A percentile compares a stretch with the other conserved stretches of the same genome.
Evolutionary conservation across 1,140 invertebrate genomes (phyloP).

Genomic region (Eufriesea mexicana): DNA sequence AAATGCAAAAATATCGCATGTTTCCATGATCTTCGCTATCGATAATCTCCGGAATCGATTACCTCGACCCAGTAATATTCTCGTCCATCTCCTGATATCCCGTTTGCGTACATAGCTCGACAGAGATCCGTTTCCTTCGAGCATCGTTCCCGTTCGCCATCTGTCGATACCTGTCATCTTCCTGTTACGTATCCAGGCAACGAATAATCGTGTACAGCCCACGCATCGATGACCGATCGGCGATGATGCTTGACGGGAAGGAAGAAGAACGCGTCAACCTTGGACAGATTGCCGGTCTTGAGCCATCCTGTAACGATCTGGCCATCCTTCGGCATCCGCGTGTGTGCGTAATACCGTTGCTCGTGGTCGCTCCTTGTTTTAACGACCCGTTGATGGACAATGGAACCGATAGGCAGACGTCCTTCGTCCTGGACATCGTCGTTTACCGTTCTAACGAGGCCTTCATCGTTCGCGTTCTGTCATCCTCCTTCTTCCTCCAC

Average conservation of each 20-base stretch:
- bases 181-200: not conserved
- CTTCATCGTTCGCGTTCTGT: slow-evolving; percentile 42
- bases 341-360: slow-evolving; percentile 60
- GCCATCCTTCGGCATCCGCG: slow-evolving; percentile 24
- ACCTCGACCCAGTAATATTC: not conserved
- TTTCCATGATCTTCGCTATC: no score
- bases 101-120: no score
- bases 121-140: not conserved
- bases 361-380: slow-evolving; percentile 28
- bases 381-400: slow-evolving; percentile 17
- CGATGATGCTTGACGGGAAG: not conserved
- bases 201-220: not conserved
- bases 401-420: slow-evolving; percentile 46
- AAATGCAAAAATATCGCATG: no score
- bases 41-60: no score
- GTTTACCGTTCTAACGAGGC: slow-evolving; percentile 59
- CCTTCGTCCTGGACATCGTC: slow-evolving; percentile 55
- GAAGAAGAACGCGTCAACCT: slow-evolving; percentile 3
- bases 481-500: slow-evolving; percentile 38
- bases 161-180: slow-evolving; percentile 5
- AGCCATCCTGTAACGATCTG: not conserved
- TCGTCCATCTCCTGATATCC: not conserved
- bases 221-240: not conserved
- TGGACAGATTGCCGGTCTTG: slow-evolving; percentile 33
- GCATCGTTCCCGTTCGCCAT: not conserved